phyloP scores from a whole-genome alignment of 2,797 vertebrate species.

The Taenioides sp. region DNA sequence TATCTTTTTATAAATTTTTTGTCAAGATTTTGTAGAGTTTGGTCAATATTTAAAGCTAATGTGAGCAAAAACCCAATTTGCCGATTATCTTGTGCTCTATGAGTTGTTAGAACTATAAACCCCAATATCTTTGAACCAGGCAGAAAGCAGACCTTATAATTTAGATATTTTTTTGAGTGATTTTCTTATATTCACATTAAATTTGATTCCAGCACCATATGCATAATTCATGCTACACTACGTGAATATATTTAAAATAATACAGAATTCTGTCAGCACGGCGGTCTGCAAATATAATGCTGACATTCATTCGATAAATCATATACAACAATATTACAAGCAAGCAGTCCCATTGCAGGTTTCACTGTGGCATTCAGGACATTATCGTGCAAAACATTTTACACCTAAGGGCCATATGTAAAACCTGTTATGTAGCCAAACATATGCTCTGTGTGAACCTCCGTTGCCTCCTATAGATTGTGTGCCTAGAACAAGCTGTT shows the following conservation, averaged over 20 bases:
- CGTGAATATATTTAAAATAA: background rate
- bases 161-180: background rate
- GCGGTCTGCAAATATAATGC: slow-evolving; percentile 4
- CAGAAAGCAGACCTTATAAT: too few species aligned
- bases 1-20: too few species aligned
- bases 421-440: background rate
- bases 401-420: slow-evolving; percentile 9
- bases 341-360: slow-evolving; percentile 12
- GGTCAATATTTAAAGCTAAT: too few species aligned
- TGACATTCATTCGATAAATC: background rate
- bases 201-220: background rate
- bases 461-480: slow-evolving; percentile 11
- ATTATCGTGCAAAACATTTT: background rate
- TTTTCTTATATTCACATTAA: slow-evolving; percentile 3
- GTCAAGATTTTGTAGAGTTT: too few species aligned
- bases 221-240: background rate
- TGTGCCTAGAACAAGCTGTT: slow-evolving; percentile 1
- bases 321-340: slow-evolving; percentile 27
- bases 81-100: too few species aligned
- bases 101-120: too few species aligned
- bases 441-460: background rate
- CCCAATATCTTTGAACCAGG: too few species aligned
- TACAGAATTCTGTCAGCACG: background rate
- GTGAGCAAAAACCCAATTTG: too few species aligned
- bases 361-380: slow-evolving; percentile 4